Conservation (phyloP, 2,113 vertebrate species). For the Setophaga kirtlandii region DNA sequence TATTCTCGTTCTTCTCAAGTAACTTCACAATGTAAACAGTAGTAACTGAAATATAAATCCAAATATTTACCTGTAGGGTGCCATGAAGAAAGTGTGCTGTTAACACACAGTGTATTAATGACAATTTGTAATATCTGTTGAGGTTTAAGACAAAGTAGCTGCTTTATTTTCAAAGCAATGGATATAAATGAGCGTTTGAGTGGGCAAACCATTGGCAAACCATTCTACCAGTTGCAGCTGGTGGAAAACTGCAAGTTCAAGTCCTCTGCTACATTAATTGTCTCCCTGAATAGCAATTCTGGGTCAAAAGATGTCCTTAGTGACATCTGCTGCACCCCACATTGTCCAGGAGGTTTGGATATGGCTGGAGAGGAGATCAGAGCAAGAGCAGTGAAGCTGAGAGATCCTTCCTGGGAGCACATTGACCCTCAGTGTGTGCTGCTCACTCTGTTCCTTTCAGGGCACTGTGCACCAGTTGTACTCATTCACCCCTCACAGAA, state of each 20-base stretch:
- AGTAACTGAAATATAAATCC: not conserved
- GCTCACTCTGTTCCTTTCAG: not conserved
- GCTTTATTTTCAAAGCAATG: not conserved
- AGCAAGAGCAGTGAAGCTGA: not conserved
- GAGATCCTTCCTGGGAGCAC: not conserved
- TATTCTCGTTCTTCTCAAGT: not conserved
- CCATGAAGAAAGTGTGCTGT: not conserved
- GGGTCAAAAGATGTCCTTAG: not conserved
- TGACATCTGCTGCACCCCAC: not conserved
- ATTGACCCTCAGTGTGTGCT: not conserved
- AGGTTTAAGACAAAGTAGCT: not conserved
- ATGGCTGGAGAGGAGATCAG: not conserved
- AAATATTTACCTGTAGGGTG: not conserved
- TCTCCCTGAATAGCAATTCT: not conserved
- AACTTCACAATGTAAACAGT: not conserved
- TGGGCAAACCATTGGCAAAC: not conserved
- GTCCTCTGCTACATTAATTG: not conserved
- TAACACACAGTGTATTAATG: not conserved
- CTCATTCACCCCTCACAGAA: not conserved
- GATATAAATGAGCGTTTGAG: not conserved
- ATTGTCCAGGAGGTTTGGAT: not conserved
- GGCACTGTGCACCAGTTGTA: fast-evolving
- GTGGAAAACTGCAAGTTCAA: not conserved
- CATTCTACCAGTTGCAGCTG: not conserved
- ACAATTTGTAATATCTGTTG: not conserved